Evolutionary conservation across 2,888 invertebrate species (phyloP).

Genomic region (Amphimallon solstitiale): DNA sequence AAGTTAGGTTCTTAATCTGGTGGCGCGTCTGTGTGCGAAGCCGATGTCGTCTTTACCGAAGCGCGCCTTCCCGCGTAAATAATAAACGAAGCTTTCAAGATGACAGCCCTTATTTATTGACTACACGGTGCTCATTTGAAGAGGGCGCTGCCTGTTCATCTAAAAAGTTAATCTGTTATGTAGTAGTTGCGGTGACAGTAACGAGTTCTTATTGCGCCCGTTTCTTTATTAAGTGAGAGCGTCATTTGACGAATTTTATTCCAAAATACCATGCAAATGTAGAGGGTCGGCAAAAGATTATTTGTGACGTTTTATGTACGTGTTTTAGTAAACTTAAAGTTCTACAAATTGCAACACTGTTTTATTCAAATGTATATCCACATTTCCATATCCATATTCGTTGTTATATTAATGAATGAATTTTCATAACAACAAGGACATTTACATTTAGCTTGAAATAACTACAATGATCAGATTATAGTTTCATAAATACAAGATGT

Average conservation of each 20-base stretch:
- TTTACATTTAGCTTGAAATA: too few relatives aligned
- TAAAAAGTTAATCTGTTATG: constrained; percentile 28
- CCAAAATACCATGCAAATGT: background rate
- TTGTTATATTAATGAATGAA: too few relatives aligned
- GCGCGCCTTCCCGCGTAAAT: constrained; percentile 32
- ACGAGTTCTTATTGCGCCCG: background rate
- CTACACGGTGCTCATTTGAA: constrained; percentile 42
- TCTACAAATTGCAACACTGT: too few relatives aligned
- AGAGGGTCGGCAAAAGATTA: too few relatives aligned
- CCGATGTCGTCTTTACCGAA: background rate
- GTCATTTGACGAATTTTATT: background rate
- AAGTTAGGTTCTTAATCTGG: background rate
- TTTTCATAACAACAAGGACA: too few relatives aligned
- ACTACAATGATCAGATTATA: too few relatives aligned
- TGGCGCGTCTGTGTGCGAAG: constrained; percentile 1
- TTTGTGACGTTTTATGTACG: too few relatives aligned
- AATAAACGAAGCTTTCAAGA: constrained; percentile 46
- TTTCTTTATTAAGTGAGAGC: background rate
- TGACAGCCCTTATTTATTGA: constrained; percentile 45
- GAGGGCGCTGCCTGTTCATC: background rate
- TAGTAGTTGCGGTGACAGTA: constrained; percentile 3
- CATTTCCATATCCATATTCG: too few relatives aligned
- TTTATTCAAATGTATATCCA: too few relatives aligned
- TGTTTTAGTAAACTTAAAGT: too few relatives aligned
- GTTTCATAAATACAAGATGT: too few relatives aligned